Percentiles rank a stretch among this genome's conserved stretches.
Conservation (phyloP, 2,113 vertebrate genomes). For the Calcarius ornatus region DNA sequence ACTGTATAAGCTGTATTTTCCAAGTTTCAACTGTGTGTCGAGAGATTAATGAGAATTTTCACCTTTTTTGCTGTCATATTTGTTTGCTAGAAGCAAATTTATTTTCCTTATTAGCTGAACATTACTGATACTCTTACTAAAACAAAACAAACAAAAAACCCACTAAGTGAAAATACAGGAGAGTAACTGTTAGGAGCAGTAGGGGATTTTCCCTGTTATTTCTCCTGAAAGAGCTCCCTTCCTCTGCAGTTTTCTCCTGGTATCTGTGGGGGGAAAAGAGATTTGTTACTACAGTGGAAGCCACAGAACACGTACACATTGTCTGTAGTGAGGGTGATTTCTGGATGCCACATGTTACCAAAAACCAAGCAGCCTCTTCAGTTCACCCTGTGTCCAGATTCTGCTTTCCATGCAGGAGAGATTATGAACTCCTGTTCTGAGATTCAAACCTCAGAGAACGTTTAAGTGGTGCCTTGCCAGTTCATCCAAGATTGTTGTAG, state of each 20-base stretch:
- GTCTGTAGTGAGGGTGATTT: background rate
- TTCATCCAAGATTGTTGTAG: background rate
- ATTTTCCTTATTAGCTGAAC: background rate
- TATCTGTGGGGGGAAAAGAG: background rate
- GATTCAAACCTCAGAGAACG: background rate
- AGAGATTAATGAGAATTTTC: background rate
- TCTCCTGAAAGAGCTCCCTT: background rate
- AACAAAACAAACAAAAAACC: background rate
- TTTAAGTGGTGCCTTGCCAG: background rate
- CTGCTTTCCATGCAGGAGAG: background rate
- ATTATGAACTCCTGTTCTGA: background rate
- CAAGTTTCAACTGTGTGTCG: background rate
- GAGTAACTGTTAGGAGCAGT: background rate
- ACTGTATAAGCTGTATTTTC: background rate
- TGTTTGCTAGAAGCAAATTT: background rate
- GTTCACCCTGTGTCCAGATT: background rate
- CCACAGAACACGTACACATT: rapidly evolving
- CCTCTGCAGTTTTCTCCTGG: background rate
- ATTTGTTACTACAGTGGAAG: background rate
- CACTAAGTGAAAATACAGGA: background rate
- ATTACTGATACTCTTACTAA: background rate
- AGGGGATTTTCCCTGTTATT: background rate
- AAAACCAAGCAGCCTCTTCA: background rate
- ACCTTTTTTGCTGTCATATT: background rate
- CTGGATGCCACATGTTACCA: background rate